Base-by-base conservation (phyloP, 2,888 invertebrate species). In the Microdon myrmicae region DNA sequence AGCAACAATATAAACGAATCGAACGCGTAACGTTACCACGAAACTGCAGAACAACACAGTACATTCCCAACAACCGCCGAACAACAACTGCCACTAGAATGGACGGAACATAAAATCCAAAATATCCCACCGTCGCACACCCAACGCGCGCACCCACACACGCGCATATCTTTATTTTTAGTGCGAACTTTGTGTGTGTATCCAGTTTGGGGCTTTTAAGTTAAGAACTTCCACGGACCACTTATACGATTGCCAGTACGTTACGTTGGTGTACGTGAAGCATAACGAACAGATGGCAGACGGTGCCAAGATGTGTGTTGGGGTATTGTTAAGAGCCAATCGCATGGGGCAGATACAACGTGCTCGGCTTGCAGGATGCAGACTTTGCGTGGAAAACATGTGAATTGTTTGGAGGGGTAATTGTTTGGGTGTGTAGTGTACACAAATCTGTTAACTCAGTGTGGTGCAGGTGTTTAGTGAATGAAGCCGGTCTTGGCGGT, bases 61-160 rank as follows among this genome's bases (percentile, higher is more conserved):
- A 31, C 6, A 20, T 20, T 19, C 20, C n/a, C 10, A 25, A 35
- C 68, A 58, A 67, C 67, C 64, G 68, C 67, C 69, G 69, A 67
- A 69, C 68, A 68, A 69, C 68, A 69, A 69, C 69, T 68, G 60
- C 48, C 64, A 64, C 58, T 43, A 64, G 58, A 64, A 51, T 51
- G 35, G 58, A 43, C 37, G 58, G 58, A 64, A 58, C 64, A 35
- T 53, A 58, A 64, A 64, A 58, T 58, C 53, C 58, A 64, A 64
- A 64, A 64, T 64, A 64, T 19, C 58, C 44, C 64, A 64, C 64
- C 26, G 64, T 51, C 10, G 32, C 49, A 35, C 25, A 34, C 35
- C 48, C 7, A n/a, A 26, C 35, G 23, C n/a, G 7, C 43, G 34
- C 22, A 38, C 13, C 20, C 28, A 10, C n/a, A 17, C 26, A 14